Percentiles rank a stretch among this genome's conserved stretches.
Conservation (phyloP, 2,113 vertebrate species). For the Thermophis baileyi region DNA sequence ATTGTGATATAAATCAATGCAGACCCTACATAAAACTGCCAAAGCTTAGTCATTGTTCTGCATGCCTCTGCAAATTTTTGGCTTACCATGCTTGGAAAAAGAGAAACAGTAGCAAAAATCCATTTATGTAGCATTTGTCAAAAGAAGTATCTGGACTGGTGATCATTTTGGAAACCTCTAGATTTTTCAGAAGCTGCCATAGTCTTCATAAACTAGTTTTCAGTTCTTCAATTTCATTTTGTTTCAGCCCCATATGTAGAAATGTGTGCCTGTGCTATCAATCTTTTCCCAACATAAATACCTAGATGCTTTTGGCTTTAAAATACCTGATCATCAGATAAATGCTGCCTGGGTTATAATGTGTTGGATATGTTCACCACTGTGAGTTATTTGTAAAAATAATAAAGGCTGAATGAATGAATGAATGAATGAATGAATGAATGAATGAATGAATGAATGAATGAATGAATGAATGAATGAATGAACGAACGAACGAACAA, state of each 20-base stretch:
- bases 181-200: neutral
- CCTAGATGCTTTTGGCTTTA: neutral
- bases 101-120: neutral
- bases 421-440: too few relatives aligned
- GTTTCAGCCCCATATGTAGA: neutral
- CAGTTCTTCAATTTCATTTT: neutral
- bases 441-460: too few relatives aligned
- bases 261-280: neutral
- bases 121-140: neutral
- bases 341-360: neutral
- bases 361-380: neutral
- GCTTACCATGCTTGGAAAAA: neutral
- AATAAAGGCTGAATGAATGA: neutral
- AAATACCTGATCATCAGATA: neutral
- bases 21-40: neutral
- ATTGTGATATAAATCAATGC: neutral
- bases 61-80: neutral
- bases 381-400: neutral
- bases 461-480: too few relatives aligned
- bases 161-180: neutral
- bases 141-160: neutral
- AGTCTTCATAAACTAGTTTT: neutral
- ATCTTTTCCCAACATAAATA: neutral
- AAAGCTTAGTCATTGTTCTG: neutral
- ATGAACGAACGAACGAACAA: too few relatives aligned